phyloP scores from a whole-genome alignment of 2,113 vertebrate genomes.

The Chlorodrepanis virens region DNA sequence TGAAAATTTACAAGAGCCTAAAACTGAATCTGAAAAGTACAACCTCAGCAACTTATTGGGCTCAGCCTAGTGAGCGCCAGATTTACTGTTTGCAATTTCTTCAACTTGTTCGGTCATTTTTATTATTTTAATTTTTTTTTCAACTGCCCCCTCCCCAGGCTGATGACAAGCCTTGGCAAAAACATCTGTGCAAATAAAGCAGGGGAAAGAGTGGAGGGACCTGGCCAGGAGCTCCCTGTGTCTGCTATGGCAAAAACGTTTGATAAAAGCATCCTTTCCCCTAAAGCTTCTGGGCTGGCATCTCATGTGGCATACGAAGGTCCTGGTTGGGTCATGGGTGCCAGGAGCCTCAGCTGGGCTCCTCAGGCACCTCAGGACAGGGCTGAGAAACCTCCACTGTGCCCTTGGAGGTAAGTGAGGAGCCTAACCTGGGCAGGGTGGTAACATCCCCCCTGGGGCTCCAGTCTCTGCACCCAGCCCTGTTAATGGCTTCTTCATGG shows the following conservation, averaged over 20 bases:
- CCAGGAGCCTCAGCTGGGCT: fast-evolving
- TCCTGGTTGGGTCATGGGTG: neutral
- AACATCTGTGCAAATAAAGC: constrained; percentile 68
- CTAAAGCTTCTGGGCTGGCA: neutral
- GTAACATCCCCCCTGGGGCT: neutral
- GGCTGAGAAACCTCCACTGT: neutral
- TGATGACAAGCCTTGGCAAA: constrained; percentile 61
- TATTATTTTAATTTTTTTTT: neutral
- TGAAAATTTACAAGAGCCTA: constrained; percentile 61
- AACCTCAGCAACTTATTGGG: constrained; percentile 42
- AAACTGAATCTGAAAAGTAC: constrained; percentile 62
- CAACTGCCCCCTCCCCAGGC: constrained; percentile 7
- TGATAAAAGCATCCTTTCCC: neutral
- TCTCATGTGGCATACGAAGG: neutral
- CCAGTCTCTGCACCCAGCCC: fast-evolving
- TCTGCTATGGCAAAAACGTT: constrained; percentile 18
- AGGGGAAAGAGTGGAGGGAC: neutral
- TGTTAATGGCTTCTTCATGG: fast-evolving
- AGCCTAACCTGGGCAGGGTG: neutral
- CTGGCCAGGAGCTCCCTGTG: neutral
- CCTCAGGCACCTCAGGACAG: neutral
- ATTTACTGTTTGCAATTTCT: constrained; percentile 66
- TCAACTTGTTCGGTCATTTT: constrained; percentile 58
- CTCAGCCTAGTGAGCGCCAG: neutral
- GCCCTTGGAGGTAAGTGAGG: neutral